Evolutionary conservation across 2,797 vertebrate species (phyloP).

Genomic region (Pipistrellus nathusii): DNA sequence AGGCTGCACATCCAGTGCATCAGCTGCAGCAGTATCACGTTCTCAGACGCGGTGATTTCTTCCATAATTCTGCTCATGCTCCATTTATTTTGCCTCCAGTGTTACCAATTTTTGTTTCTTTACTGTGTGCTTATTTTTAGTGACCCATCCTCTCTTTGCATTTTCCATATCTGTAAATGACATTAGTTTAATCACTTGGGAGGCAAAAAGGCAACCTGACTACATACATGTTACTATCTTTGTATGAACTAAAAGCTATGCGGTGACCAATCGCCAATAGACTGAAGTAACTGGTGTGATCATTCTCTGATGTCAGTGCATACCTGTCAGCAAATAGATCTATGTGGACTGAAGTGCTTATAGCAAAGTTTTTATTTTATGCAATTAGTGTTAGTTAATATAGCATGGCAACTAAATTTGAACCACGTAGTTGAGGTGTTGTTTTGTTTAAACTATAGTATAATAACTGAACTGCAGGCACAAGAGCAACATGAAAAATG

Average conservation of each 20-base stretch:
- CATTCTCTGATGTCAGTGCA: background rate
- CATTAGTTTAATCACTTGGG: background rate
- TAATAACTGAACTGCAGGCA: background rate
- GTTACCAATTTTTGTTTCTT: background rate
- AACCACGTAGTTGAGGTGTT: background rate
- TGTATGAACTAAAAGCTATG: background rate
- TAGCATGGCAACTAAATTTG: background rate
- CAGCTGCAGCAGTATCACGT: no score
- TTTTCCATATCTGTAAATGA: background rate
- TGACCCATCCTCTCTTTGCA: background rate
- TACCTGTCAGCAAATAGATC: background rate
- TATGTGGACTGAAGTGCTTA: background rate
- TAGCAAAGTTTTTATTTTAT: background rate
- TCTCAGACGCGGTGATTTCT: background rate
- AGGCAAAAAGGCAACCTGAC: background rate
- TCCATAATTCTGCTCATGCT: rapidly evolving
- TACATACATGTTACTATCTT: background rate
- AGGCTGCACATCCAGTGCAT: background rate
- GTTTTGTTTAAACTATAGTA: background rate
- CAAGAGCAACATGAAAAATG: background rate
- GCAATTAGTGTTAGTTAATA: background rate
- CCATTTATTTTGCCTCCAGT: background rate
- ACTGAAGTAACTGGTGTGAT: background rate
- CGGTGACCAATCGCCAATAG: background rate
- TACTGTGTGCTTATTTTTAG: background rate